These are phyloP conservation scores for Myopa tessellatipennis DNA, from an alignment of 2,888 invertebrate species.

Conservation along the genomic window DNA sequence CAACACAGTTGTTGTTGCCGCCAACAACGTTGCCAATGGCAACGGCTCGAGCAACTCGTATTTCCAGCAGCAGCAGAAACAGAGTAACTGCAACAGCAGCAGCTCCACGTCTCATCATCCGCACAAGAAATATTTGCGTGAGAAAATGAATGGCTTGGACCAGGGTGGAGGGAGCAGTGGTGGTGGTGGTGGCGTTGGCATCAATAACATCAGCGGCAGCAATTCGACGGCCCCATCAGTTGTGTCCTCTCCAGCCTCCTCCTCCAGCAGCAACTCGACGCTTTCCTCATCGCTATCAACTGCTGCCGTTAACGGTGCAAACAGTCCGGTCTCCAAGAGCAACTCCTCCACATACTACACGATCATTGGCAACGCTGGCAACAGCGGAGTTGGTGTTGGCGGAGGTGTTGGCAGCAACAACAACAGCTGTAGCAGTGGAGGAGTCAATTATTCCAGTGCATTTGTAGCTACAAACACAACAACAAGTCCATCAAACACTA, in stretches of 20 bases:
- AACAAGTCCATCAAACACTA: conserved; percentile 34
- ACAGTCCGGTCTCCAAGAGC: conserved; percentile 57
- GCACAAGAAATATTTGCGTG: conserved; percentile 68
- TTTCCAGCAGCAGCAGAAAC: conserved; percentile 48
- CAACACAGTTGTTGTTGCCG: conserved; percentile 47
- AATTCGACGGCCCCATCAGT: conserved; percentile 57
- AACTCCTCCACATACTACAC: conserved; percentile 26
- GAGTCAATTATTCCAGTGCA: conserved; percentile 41
- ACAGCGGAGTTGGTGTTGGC: conserved; percentile 3
- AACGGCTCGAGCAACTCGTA: conserved; percentile 48
- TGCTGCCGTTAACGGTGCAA: conserved; percentile 62
- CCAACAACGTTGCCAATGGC: conserved; percentile 47
- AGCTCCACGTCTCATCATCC: conserved; percentile 65
- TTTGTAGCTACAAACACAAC: conserved; percentile 34
- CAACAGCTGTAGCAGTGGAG: conserved; percentile 31
- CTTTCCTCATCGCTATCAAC: conserved; percentile 56
- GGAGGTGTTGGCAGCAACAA: not conserved
- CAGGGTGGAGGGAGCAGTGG: conserved; percentile 53
- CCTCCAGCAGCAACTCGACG: conserved; percentile 50
- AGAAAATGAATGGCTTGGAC: conserved; percentile 66
- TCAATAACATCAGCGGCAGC: conserved; percentile 15
- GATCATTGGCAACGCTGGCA: conserved; percentile 11
- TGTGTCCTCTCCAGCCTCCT: conserved; percentile 63
- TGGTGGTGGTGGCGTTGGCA: conserved; percentile 38
- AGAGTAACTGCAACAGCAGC: conserved; percentile 48